Base-by-base conservation (phyloP, 2,113 vertebrate genomes). In the Bos javanicus region DNA sequence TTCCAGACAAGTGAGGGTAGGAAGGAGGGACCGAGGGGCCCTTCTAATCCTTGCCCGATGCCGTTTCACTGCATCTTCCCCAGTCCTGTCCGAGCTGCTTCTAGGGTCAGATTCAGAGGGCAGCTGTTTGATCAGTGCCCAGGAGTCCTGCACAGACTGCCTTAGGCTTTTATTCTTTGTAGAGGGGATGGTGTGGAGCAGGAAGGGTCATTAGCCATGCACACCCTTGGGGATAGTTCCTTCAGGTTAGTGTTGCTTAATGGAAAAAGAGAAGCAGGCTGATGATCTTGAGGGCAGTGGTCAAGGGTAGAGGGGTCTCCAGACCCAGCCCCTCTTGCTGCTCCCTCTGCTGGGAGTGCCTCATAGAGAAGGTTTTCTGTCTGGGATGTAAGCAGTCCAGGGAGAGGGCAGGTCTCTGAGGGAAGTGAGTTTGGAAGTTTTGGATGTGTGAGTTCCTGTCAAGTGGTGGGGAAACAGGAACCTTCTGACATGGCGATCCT, bases 221-320 rank as follows among this genome's bases (percentile, higher is more conserved):
- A 2, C 5, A 46, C 16, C 26, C 57, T 5, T n/a, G 48, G 64
- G 17, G 16, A 39, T 30, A 11, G 28, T 26, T 16, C 36, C 1
- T 21, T 23, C 25, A 19, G 36, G 10, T 36, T 62, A 46, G 15
- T 17, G n/a, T 39, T 26, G 33, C 36, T 62, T 7, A 39, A 0
- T 2, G 28, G 60, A 33, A 78, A 23, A 74, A 36, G 15, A 62
- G 78, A 48, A 56, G 30, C 7, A 7, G 87, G 82, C 28, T 46
- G 39, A 3, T 17, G 0, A 12, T 4, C 64, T 4, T 16, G 1
- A 14, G 39, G 39, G 14, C 16, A 5, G 19, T 19, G 21, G 33
- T 26, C 39, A 56, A 10, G 21, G 46, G 3, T 57, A 71, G 59
- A 36, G 30, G 48, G 14, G 1, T 48, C 56, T 13, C 25, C 30